Conservation (phyloP, 2,797 vertebrate species). For the Xyrichtys novacula region DNA sequence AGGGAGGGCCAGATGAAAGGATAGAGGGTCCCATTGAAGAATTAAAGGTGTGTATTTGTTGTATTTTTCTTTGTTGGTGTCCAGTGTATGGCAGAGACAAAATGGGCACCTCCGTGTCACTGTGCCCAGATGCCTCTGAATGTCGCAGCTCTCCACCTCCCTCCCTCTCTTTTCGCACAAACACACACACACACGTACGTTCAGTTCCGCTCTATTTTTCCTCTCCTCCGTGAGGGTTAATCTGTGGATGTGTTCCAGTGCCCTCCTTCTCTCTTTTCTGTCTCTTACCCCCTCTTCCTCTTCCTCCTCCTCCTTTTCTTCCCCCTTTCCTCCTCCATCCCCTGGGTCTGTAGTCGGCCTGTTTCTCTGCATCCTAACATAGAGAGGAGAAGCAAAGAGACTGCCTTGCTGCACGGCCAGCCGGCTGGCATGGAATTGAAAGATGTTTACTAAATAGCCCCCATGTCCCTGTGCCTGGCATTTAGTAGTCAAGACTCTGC, state of each 20-base stretch:
- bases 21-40: constrained; percentile 36
- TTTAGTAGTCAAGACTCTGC: constrained; percentile 75
- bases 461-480: constrained; percentile 73
- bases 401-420: constrained; percentile 54
- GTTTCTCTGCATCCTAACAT: constrained; percentile 74
- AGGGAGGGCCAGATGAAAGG: constrained; percentile 11
- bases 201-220: constrained; percentile 83
- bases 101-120: constrained; percentile 58
- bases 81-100: constrained; percentile 40
- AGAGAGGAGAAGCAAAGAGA: constrained; percentile 65
- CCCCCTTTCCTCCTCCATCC: constrained; percentile 73
- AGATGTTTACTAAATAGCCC: constrained; percentile 81
- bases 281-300: constrained; percentile 17
- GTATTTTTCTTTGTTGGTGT: constrained; percentile 39
- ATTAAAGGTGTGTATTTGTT: constrained; percentile 51
- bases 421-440: constrained; percentile 70
- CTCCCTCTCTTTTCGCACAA: constrained; percentile 13
- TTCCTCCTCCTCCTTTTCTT: constrained; percentile 49
- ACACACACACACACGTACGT: constrained; percentile 50
- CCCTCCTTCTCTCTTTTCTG: constrained; percentile 74
- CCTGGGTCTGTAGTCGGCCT: constrained; percentile 67
- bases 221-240: constrained; percentile 81
- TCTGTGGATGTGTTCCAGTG: constrained; percentile 82
- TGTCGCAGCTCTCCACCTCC: constrained; percentile 44
- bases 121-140: constrained; percentile 50